These are phyloP conservation scores for Acrocyrtus sp. DNA, from an alignment of 2,888 invertebrate species.

Conservation along the genomic window DNA sequence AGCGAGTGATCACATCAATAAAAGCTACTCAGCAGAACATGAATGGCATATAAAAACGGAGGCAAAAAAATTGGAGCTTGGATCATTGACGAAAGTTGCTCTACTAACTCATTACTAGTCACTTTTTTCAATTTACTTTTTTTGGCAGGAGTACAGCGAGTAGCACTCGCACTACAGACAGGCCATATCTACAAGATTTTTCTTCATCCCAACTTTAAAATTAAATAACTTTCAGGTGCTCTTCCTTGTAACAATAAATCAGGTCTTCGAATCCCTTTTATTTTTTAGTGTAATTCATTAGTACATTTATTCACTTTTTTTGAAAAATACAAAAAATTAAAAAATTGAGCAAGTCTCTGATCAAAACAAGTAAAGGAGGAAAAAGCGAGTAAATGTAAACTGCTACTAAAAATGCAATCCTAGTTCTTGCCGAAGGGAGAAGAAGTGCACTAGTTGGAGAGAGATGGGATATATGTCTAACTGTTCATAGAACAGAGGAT, in stretches of 20 bases:
- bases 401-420: background rate
- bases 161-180: too few relatives aligned
- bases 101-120: too few relatives aligned
- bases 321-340: background rate
- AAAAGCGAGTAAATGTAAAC: background rate
- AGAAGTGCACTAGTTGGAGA: background rate
- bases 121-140: too few relatives aligned
- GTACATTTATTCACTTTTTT: background rate
- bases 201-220: background rate
- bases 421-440: background rate
- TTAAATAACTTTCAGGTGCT: background rate
- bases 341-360: background rate
- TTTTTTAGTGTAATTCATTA: background rate
- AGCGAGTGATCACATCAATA: too few relatives aligned
- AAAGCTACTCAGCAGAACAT: too few relatives aligned
- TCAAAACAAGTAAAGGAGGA: background rate
- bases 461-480: conserved; percentile 10
- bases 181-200: too few relatives aligned
- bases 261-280: conserved; percentile 2
- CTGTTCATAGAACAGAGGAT: conserved; percentile 25
- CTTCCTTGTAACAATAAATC: conserved; percentile 26
- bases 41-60: too few relatives aligned
- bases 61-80: too few relatives aligned
- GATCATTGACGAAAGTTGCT: too few relatives aligned
- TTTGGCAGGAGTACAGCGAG: too few relatives aligned